Percentiles rank a stretch among this genome's conserved stretches.
Evolutionary conservation across 2,113 vertebrate species (phyloP).

Genomic region (Falco punctatus): DNA sequence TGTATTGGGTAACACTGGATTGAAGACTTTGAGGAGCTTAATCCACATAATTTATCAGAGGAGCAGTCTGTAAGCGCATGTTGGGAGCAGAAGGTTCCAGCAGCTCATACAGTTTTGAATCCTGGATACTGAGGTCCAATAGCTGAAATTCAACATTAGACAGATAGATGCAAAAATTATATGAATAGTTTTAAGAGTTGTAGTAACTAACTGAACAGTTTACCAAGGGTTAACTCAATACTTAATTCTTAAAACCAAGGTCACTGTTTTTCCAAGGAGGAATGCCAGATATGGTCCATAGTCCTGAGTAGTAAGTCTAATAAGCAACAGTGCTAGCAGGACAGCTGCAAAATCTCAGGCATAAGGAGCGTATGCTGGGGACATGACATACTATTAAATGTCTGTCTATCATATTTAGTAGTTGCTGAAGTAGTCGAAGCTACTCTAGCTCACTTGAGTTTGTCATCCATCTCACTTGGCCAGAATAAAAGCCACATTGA

Average conservation of each 20-base stretch:
- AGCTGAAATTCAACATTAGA: background rate
- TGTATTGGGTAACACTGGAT: background rate
- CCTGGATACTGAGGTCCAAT: background rate
- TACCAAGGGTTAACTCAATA: background rate
- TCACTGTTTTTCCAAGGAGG: background rate
- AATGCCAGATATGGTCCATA: background rate
- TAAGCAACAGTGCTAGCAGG: background rate
- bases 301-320: background rate
- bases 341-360: background rate
- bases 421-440: background rate
- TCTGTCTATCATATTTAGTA: background rate
- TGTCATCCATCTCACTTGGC: background rate
- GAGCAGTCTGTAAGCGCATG: background rate
- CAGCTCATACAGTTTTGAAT: background rate
- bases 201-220: background rate
- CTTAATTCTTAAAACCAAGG: background rate
- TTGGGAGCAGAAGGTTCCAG: background rate
- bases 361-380: background rate
- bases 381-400: accelerated
- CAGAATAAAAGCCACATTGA: background rate
- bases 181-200: background rate
- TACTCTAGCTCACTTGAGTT: background rate
- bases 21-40: background rate
- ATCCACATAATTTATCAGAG: background rate
- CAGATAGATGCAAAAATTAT: background rate